Percentiles rank a stretch among this genome's conserved stretches.
These are phyloP conservation scores for Corythoichthys haematopterus DNA, from an alignment of 2,113 vertebrate species.

Conservation along the genomic window DNA sequence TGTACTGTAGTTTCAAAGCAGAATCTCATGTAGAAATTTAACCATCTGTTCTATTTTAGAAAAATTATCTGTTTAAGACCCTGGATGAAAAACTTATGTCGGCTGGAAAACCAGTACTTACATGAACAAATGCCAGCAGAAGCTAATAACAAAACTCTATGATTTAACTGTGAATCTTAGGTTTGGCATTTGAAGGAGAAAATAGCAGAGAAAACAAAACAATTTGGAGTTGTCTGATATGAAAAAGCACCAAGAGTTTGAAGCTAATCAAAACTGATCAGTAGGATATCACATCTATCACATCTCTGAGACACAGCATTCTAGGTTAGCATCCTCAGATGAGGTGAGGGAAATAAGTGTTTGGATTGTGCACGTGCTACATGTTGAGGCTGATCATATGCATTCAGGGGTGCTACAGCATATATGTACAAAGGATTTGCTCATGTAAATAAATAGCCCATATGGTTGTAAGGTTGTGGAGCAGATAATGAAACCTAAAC, in stretches of 20 bases:
- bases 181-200: conserved; percentile 6
- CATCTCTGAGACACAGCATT: conserved; percentile 22
- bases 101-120: conserved; percentile 16
- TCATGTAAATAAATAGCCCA: conserved; percentile 25
- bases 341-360: conserved; percentile 20
- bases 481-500: conserved; percentile 41
- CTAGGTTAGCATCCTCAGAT: conserved; percentile 21
- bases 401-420: conserved; percentile 10
- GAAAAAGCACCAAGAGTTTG: conserved; percentile 37
- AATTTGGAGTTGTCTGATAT: conserved; percentile 35
- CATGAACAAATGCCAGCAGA: conserved; percentile 30
- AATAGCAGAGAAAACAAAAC: conserved; percentile 37
- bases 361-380: neutral
- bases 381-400: conserved; percentile 1
- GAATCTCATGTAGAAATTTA: neutral
- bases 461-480: conserved; percentile 8
- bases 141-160: conserved; percentile 13
- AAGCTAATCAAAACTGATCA: conserved; percentile 38
- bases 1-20: neutral
- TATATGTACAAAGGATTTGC: conserved; percentile 18
- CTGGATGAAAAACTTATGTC: conserved; percentile 18
- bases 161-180: conserved; percentile 28
- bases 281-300: conserved; percentile 31
- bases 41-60: conserved; percentile 23
- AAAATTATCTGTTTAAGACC: conserved; percentile 23